A percentile compares a stretch with the other conserved stretches of the same genome.
These are phyloP conservation scores for Cyrtodaria siliqua DNA, from an alignment of 2,888 invertebrate species.

Conservation along the genomic window DNA sequence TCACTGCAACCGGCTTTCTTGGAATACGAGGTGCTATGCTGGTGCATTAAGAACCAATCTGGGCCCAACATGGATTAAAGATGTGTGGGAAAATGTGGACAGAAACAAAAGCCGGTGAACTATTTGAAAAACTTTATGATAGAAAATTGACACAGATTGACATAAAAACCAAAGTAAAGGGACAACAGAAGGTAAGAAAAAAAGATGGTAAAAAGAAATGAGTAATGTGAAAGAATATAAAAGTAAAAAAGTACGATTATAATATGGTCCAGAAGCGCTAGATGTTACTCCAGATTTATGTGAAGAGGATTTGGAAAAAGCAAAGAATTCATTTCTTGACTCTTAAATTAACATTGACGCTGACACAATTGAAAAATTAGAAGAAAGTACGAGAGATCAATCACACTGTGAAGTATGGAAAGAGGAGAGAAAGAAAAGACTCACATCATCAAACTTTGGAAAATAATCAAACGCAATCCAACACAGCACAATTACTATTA, in stretches of 20 bases:
- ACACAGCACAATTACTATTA: too few relatives aligned
- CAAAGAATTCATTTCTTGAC: neutral
- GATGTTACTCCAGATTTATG: constrained; percentile 5
- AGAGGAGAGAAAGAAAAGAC: neutral
- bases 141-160: neutral
- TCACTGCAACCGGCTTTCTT: constrained; percentile 49
- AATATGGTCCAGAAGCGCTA: constrained; percentile 12
- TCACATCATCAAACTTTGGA: constrained; percentile 35
- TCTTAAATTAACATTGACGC: neutral
- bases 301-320: neutral
- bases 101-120: constrained; percentile 12
- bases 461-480: constrained; percentile 26
- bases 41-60: constrained; percentile 27
- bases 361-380: neutral
- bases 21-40: constrained; percentile 60
- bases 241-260: constrained; percentile 17
- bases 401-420: neutral
- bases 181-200: neutral
- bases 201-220: constrained; percentile 20
- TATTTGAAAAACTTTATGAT: constrained; percentile 1
- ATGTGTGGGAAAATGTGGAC: constrained; percentile 18
- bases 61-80: constrained; percentile 36
- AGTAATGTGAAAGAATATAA: neutral
- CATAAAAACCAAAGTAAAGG: neutral
- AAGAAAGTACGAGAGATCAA: neutral